These are phyloP conservation scores for Popillia japonica DNA, from an alignment of 1,140 invertebrate genomes.

Conservation along the genomic window DNA sequence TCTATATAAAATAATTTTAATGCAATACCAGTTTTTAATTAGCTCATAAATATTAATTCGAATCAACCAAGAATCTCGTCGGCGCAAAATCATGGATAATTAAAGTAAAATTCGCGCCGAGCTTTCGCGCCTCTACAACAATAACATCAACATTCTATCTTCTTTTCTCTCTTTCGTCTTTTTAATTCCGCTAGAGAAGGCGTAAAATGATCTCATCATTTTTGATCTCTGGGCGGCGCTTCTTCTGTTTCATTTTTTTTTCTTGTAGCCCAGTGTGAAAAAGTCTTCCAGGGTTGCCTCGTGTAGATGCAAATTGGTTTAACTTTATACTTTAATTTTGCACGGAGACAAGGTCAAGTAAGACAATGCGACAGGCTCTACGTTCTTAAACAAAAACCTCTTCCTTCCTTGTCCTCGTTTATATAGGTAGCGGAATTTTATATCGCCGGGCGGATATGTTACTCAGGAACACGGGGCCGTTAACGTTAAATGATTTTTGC, in stretches of 20 bases:
- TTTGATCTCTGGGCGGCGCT: slow-evolving; percentile 18
- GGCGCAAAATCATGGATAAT: not conserved
- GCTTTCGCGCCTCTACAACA: not conserved
- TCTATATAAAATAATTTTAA: not conserved
- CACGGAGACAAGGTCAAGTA: not conserved
- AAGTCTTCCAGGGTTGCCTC: not conserved
- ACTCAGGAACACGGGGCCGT: not conserved
- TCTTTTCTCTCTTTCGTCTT: not conserved
- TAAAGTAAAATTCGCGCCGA: not conserved
- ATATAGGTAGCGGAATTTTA: not conserved
- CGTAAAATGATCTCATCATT: slow-evolving; percentile 27
- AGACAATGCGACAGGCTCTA: not conserved
- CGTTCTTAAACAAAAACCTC: not conserved
- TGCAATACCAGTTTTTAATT: not conserved
- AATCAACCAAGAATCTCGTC: not conserved
- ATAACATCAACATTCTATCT: not conserved
- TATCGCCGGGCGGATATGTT: not conserved
- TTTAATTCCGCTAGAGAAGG: slow-evolving; percentile 6
- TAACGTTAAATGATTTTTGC: not conserved
- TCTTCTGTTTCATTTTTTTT: not conserved
- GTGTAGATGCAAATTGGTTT: slow-evolving; percentile 8
- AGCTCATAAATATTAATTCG: slow-evolving; percentile 23
- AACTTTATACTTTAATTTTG: slow-evolving; percentile 34
- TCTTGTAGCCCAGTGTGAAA: not conserved
- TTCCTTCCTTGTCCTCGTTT: not conserved